A percentile compares a stretch with the other conserved stretches of the same genome.
Conservation (phyloP, 2,888 invertebrate genomes). For the Spisula subtruncata region DNA sequence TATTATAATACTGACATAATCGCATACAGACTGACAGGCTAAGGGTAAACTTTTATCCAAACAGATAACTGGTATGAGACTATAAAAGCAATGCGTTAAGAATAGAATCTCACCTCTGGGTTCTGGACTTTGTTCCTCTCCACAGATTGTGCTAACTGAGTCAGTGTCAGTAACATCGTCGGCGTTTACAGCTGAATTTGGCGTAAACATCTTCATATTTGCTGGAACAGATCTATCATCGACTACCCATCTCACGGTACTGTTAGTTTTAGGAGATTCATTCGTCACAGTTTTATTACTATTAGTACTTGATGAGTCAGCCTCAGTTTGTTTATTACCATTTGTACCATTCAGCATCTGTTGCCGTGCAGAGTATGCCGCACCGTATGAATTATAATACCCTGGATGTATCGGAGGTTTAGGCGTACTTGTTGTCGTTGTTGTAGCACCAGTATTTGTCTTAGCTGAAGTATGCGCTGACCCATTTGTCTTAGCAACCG, state of each 20-base stretch:
- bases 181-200: constrained; percentile 35
- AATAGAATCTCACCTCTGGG: constrained; percentile 54
- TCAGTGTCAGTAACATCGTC: constrained; percentile 64
- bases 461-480: constrained; percentile 32
- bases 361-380: constrained; percentile 50
- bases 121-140: constrained; percentile 62
- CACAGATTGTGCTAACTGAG: constrained; percentile 69
- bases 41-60: no score
- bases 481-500: constrained; percentile 30
- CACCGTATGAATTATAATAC: constrained; percentile 62
- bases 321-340: constrained; percentile 28
- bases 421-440: constrained; percentile 21
- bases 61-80: no score
- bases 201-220: constrained; percentile 34
- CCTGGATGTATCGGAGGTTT: constrained; percentile 51
- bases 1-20: no score
- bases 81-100: neutral
- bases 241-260: constrained; percentile 31
- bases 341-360: constrained; percentile 29
- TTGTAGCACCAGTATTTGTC: constrained; percentile 24
- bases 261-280: constrained; percentile 21
- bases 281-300: neutral
- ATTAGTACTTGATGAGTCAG: neutral
- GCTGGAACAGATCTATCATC: neutral
- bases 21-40: no score